These are phyloP conservation scores for Tridacna gigas DNA, from an alignment of 2,888 invertebrate species.

Conservation along the genomic window DNA sequence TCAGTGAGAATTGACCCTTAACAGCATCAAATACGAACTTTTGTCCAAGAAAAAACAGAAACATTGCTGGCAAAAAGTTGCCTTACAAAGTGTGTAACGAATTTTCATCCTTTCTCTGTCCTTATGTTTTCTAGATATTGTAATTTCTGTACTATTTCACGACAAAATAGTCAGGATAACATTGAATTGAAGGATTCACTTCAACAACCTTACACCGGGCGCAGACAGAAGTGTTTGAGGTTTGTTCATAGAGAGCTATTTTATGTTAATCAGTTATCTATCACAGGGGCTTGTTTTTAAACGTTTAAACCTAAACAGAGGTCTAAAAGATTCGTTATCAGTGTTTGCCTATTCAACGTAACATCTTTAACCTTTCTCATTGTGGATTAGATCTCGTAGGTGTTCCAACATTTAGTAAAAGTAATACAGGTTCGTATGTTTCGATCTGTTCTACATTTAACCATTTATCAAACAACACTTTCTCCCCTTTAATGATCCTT, in stretches of 20 bases:
- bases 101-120: too few species aligned
- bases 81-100: too few species aligned
- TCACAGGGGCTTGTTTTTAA: neutral
- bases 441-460: too few species aligned
- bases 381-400: neutral
- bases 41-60: neutral
- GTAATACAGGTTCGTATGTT: too few species aligned
- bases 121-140: too few species aligned
- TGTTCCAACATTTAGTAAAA: too few species aligned
- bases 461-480: too few species aligned
- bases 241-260: neutral
- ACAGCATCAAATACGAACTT: neutral
- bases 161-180: too few species aligned
- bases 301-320: neutral
- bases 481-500: too few species aligned
- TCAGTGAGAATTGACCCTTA: neutral
- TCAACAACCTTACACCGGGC: neutral
- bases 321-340: slow-evolving; percentile 5
- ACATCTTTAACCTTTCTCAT: slow-evolving; percentile 9
- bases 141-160: too few species aligned
- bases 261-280: slow-evolving; percentile 21
- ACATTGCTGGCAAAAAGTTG: neutral
- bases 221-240: neutral
- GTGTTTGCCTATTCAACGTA: neutral
- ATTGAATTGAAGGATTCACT: too few species aligned